Percentiles rank a stretch among this genome's conserved stretches.
Conservation (phyloP, 2,888 invertebrate species). For the Phania funesta region DNA sequence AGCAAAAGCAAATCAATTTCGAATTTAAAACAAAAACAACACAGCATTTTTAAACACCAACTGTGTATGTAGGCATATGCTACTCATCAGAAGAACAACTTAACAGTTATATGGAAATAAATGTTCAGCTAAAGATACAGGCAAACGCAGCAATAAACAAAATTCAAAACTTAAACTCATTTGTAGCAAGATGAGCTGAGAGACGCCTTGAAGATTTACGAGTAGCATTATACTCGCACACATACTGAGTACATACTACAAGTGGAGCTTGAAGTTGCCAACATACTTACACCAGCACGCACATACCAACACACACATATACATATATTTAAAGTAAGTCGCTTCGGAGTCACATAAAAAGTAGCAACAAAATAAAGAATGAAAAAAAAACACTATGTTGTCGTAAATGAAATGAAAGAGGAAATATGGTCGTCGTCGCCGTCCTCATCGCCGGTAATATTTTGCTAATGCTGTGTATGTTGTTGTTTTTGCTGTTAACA, state of each 20-base stretch:
- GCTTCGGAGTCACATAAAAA: conserved; percentile 7
- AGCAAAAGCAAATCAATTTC: conserved; percentile 62
- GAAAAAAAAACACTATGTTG: conserved; percentile 21
- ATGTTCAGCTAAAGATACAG: conserved; percentile 24
- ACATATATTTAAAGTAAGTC: conserved; percentile 5
- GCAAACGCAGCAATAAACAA: conserved; percentile 70
- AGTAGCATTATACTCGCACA: conserved; percentile 55
- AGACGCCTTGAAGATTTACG: conserved; percentile 66
- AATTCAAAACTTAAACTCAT: conserved; percentile 63
- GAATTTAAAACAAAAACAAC: conserved; percentile 37
- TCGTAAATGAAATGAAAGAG: conserved; percentile 44
- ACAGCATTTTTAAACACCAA: conserved; percentile 25
- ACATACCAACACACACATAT: not conserved
- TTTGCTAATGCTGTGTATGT: conserved; percentile 33
- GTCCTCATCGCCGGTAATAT: conserved; percentile 38
- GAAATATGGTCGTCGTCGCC: conserved; percentile 53
- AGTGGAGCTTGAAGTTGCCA: conserved; percentile 49
- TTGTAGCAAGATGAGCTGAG: conserved; percentile 64
- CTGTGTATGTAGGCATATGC: conserved; percentile 11
- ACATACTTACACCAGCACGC: conserved; percentile 3
- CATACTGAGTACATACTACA: conserved; percentile 41
- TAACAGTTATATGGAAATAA: conserved; percentile 62
- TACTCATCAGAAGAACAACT: conserved; percentile 47
- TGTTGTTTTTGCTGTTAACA: conserved; percentile 53
- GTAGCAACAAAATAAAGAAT: not conserved